Evolutionary conservation across 1,140 invertebrate genomes (phyloP).

Genomic region (Dufourea novaeangliae): DNA sequence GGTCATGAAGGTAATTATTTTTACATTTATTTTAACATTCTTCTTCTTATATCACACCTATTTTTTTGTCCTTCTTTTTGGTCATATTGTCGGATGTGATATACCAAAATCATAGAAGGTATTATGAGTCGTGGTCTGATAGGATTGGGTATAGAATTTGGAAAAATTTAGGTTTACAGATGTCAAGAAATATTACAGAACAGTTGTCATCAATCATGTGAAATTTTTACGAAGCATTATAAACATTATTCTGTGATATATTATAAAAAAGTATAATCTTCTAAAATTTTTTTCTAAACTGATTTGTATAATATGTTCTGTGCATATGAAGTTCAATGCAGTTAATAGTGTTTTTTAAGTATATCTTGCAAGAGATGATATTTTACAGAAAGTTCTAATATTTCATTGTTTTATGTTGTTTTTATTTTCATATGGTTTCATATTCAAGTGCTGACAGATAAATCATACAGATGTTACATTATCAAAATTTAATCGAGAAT

Average conservation of each 20-base stretch:
- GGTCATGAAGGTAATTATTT: conserved; percentile 94
- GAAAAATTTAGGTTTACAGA: conserved; percentile 20
- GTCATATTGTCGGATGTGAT: conserved; percentile 45
- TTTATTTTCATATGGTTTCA: conserved; percentile 17
- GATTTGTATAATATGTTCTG: conserved; percentile 1
- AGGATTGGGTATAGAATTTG: conserved; percentile 39
- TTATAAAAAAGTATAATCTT: neutral
- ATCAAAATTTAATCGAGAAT: conserved; percentile 34
- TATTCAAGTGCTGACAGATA: neutral
- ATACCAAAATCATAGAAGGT: conserved; percentile 44
- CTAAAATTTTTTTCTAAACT: conserved; percentile 3
- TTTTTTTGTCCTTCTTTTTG: conserved; percentile 50
- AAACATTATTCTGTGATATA: conserved; percentile 47
- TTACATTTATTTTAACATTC: conserved; percentile 49
- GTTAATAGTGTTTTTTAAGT: neutral
- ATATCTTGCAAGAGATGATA: neutral
- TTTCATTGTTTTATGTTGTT: neutral
- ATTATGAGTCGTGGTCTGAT: conserved; percentile 32
- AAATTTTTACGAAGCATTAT: conserved; percentile 54
- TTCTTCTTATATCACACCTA: conserved; percentile 51
- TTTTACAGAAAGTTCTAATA: neutral
- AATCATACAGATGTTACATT: conserved; percentile 7
- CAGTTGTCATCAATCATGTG: conserved; percentile 30
- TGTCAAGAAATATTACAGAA: conserved; percentile 23
- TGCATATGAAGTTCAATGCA: neutral